phyloP scores from a whole-genome alignment of 2,113 vertebrate genomes.

The Salvelinus fontinalis region DNA sequence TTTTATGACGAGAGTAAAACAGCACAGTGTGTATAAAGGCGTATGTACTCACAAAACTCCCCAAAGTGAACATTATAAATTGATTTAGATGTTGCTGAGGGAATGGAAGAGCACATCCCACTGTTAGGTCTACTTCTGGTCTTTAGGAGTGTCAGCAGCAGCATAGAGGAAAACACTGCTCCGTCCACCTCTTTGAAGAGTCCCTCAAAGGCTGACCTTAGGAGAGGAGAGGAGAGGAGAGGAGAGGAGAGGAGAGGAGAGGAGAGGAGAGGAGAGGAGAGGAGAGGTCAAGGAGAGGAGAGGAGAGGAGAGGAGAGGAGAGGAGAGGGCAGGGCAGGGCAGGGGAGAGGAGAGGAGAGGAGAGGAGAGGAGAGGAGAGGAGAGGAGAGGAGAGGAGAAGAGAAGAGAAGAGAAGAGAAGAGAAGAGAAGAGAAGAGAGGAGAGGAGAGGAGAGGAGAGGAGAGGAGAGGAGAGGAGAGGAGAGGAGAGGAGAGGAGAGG shows the following conservation, averaged over 20 bases:
- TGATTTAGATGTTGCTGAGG: conserved; percentile 49
- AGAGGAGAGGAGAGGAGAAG: too few relatives aligned
- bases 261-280: not conserved
- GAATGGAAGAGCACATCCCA: conserved; percentile 13
- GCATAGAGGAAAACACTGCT: conserved; percentile 41
- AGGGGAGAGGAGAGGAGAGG: not conserved
- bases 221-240: not conserved
- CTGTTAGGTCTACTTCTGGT: conserved; percentile 49
- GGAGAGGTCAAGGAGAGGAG: not conserved
- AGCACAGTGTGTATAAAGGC: conserved; percentile 8
- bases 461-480: not conserved
- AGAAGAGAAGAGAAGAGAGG: too few relatives aligned
- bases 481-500: not conserved
- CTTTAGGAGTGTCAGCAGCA: conserved; percentile 60
- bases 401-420: not conserved
- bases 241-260: too few relatives aligned
- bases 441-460: too few relatives aligned
- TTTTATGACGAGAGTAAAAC: conserved; percentile 56
- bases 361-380: not conserved
- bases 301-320: not conserved
- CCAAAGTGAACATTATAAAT: conserved; percentile 48
- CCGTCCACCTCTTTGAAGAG: conserved; percentile 47
- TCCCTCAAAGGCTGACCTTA: conserved; percentile 30
- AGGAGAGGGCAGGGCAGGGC: too few relatives aligned
- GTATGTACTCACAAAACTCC: conserved; percentile 54